Evolutionary conservation across 2,113 vertebrate genomes (phyloP).

Genomic region (Neotoma lepida): DNA sequence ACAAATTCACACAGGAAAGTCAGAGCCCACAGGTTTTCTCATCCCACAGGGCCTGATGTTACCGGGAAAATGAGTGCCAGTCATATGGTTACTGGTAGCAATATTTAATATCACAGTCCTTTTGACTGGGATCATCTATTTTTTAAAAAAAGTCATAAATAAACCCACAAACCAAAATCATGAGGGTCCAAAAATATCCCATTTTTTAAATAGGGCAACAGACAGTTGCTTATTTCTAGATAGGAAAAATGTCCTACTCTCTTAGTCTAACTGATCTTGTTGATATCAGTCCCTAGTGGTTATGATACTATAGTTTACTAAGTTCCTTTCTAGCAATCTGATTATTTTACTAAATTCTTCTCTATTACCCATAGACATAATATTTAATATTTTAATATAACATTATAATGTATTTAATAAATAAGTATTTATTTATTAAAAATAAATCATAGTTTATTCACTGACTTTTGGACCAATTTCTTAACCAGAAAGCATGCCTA

Average conservation of each 20-base stretch:
- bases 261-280: background rate
- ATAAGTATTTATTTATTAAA: too few species aligned
- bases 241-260: background rate
- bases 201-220: conserved; percentile 1
- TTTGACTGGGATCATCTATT: background rate
- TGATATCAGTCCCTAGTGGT: background rate
- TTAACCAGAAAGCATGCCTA: conserved; percentile 8
- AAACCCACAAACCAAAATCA: conserved; percentile 23
- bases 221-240: background rate
- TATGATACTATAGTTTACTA: background rate
- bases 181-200: background rate
- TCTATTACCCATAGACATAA: conserved; percentile 23
- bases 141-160: background rate
- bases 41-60: background rate
- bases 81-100: background rate
- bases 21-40: background rate
- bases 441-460: conserved; percentile 28
- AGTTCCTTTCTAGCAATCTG: conserved; percentile 5
- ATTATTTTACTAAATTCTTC: conserved; percentile 21
- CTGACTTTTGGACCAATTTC: background rate
- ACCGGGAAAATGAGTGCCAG: background rate
- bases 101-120: background rate
- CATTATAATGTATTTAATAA: too few species aligned
- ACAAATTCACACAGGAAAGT: background rate
- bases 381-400: too few species aligned